Evolutionary conservation across 1,140 invertebrate species (phyloP).

Genomic region (Drosophila arawakana): DNA sequence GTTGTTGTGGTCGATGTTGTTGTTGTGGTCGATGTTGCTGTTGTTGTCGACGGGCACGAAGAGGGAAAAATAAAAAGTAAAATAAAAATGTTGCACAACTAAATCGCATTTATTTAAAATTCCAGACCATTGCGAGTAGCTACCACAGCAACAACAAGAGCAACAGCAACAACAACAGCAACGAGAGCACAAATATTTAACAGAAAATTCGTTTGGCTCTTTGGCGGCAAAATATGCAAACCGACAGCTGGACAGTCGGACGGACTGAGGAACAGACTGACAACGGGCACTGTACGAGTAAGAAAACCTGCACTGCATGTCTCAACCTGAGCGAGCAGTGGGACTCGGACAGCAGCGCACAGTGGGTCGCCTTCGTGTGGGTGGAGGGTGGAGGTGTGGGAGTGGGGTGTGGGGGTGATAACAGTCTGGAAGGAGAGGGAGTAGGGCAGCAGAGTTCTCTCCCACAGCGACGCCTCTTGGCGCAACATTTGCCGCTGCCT

Average conservation of each 20-base stretch:
- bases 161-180: conserved; percentile 30
- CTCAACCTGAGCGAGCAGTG: conserved; percentile 33
- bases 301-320: conserved; percentile 54
- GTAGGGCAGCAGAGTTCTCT: conserved; percentile 22
- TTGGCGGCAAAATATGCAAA: conserved; percentile 60
- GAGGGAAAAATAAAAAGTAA: conserved; percentile 35
- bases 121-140: conserved; percentile 68
- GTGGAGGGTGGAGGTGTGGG: background rate
- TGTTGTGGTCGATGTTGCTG: too few species aligned
- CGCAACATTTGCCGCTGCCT: conserved; percentile 10
- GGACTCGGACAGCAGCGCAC: background rate
- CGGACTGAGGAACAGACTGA: conserved; percentile 1
- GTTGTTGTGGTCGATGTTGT: background rate
- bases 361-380: conserved; percentile 18
- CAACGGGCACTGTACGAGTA: background rate
- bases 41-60: conserved; percentile 21
- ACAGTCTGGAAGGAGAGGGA: background rate
- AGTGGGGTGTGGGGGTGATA: background rate
- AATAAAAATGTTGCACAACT: conserved; percentile 72
- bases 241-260: background rate
- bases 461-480: conserved; percentile 46
- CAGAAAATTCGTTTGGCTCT: conserved; percentile 58
- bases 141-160: conserved; percentile 25
- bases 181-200: conserved; percentile 59
- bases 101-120: conserved; percentile 79